These are phyloP conservation scores for Chaetura pelagica DNA, from an alignment of 2,113 vertebrate species.

Conservation along the genomic window DNA sequence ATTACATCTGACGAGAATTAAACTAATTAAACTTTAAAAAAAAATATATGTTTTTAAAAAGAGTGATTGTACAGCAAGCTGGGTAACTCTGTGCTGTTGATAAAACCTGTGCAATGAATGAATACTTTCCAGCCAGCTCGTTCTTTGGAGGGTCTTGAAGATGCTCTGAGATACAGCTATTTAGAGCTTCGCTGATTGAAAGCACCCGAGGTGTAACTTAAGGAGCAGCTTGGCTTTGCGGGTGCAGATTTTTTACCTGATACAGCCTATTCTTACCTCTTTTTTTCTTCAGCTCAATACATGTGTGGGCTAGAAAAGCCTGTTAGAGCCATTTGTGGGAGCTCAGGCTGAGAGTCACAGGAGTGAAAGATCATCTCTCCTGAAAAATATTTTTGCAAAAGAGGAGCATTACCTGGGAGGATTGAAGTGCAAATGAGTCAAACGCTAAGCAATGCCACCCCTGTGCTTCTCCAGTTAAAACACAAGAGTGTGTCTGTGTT, in stretches of 20 bases:
- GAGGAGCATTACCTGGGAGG: not conserved
- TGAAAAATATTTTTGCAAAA: constrained; percentile 14
- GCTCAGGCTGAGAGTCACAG: not conserved
- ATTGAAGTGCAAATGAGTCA: not conserved
- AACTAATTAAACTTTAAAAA: constrained; percentile 27
- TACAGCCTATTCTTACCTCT: not conserved
- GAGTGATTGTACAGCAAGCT: not conserved
- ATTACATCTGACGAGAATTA: constrained; percentile 52
- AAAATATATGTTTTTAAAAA: not conserved
- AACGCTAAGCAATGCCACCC: not conserved
- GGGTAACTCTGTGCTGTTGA: not conserved
- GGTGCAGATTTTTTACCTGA: not conserved
- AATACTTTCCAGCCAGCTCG: not conserved
- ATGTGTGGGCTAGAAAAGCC: not conserved
- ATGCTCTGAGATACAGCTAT: not conserved
- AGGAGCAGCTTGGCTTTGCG: constrained; percentile 12
- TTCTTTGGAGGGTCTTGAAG: not conserved
- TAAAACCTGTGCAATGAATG: not conserved
- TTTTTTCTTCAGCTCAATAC: constrained; percentile 2
- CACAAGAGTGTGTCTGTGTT: fast-evolving
- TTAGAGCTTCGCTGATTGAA: not conserved
- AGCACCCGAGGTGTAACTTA: not conserved
- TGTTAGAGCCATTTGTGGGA: not conserved
- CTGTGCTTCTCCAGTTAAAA: not conserved
- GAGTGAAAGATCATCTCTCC: not conserved